Base-by-base conservation (phyloP, 1,140 invertebrate genomes). In the Aphidius ervi region DNA sequence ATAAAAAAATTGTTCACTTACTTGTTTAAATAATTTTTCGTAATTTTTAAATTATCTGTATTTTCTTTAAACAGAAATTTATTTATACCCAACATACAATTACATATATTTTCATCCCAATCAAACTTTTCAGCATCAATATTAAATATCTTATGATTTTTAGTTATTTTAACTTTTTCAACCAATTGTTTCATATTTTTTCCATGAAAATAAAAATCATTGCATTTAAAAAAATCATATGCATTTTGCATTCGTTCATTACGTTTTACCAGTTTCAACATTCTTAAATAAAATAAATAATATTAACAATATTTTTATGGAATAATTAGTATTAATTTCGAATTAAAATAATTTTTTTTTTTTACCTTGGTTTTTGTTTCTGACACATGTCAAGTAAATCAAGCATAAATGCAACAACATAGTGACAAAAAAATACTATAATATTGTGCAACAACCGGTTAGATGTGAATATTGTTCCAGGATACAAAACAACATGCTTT, bases 161-260 rank as follows among this genome's bases (percentile, higher is more conserved):
- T 75, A 0, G 82, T 73, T 0, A 61, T 52, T 7, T 80, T 79
- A 10, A 93, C 81, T 45, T 84, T 81, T 16, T 81, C 74, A 46
- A 83, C 78, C 1, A 97, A 77, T 49, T 85, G 81, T n/a, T 82
- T 81, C 66, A 94, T 83, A 68, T 95, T 94, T 3, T 85, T 79
- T 23, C 85, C 86, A n/a, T 84, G 81, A 70, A 97, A 98, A 46
- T 87, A 81, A 93, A 93, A 98, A 68, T 96, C 88, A 68, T 91
- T 85, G 6, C 88, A 85, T 0, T 93, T 90, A 70, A 97, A 98
- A 73, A 90, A 97, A 72, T 93, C 88, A 0, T 94, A 87, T 0
- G 87, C 88, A 16, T 86, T 81, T 0, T 88, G 86, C 0, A 91
- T 88, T 67, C 87, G 85, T 67, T 90, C 86, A 61, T 95, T 87